Percentiles rank a stretch among this genome's conserved stretches.
These are phyloP conservation scores for Philopedon plagiatum DNA, from an alignment of 2,888 invertebrate species.

Conservation along the genomic window DNA sequence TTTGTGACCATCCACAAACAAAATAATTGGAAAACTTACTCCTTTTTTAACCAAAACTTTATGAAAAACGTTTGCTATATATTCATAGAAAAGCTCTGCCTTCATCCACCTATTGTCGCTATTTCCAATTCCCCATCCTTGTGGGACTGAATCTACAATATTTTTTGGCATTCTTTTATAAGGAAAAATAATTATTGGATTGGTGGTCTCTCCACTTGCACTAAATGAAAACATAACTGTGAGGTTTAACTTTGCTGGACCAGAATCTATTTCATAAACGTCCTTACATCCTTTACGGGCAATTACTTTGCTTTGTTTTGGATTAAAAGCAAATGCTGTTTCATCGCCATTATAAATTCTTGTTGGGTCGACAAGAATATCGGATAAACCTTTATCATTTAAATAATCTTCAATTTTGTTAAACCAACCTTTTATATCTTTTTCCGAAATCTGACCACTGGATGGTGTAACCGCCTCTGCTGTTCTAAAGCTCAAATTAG, in stretches of 20 bases:
- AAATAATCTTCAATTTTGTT: background rate
- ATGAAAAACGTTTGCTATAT: no score
- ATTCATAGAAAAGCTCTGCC: no score
- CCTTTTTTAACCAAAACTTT: background rate
- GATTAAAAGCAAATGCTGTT: background rate
- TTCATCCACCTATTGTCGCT: background rate
- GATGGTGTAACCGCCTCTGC: background rate
- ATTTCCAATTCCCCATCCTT: constrained; percentile 1
- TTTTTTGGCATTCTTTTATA: background rate
- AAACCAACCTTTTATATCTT: constrained; percentile 1
- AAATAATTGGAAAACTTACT: no score
- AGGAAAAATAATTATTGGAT: background rate
- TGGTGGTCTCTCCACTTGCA: background rate
- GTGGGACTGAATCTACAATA: background rate
- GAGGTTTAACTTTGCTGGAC: background rate
- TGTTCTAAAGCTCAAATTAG: background rate
- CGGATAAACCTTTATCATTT: background rate
- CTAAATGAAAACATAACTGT: background rate
- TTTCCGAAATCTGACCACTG: background rate
- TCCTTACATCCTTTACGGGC: background rate
- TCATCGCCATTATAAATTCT: background rate
- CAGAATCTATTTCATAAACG: background rate
- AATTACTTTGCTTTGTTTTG: background rate
- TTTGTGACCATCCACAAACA: no score
- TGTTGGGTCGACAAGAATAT: background rate